These are phyloP conservation scores for Rhinogobio ventralis DNA, from an alignment of 2,797 vertebrate species.

Conservation along the genomic window DNA sequence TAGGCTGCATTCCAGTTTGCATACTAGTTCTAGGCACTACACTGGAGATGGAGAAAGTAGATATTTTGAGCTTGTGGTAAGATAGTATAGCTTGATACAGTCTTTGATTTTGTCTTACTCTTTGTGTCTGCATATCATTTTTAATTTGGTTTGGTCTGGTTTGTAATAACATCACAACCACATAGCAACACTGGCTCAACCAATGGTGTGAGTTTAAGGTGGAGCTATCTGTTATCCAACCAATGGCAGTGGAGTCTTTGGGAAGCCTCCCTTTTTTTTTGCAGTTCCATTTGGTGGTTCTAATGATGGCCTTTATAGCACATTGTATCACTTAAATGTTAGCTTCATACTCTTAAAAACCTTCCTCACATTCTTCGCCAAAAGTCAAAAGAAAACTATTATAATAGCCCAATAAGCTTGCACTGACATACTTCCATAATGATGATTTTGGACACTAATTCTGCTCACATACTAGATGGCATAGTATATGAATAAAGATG, in stretches of 20 bases:
- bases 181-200: neutral
- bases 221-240: neutral
- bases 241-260: neutral
- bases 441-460: neutral
- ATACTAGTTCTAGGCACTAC: neutral
- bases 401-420: neutral
- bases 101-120: neutral
- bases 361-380: neutral
- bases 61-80: neutral
- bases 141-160: neutral
- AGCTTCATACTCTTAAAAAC: neutral
- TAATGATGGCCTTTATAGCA: neutral
- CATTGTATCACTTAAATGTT: neutral
- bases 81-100: neutral
- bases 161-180: neutral
- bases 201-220: neutral
- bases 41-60: neutral
- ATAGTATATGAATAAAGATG: constrained; percentile 2
- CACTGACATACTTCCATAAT: constrained; percentile 3
- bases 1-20: neutral
- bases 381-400: neutral
- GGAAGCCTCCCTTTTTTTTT: neutral
- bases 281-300: no score
- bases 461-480: neutral
- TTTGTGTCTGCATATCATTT: neutral